A percentile compares a stretch with the other conserved stretches of the same genome.
phyloP scores from a whole-genome alignment of 2,888 invertebrate species.

The Stenolophus ochropezus region DNA sequence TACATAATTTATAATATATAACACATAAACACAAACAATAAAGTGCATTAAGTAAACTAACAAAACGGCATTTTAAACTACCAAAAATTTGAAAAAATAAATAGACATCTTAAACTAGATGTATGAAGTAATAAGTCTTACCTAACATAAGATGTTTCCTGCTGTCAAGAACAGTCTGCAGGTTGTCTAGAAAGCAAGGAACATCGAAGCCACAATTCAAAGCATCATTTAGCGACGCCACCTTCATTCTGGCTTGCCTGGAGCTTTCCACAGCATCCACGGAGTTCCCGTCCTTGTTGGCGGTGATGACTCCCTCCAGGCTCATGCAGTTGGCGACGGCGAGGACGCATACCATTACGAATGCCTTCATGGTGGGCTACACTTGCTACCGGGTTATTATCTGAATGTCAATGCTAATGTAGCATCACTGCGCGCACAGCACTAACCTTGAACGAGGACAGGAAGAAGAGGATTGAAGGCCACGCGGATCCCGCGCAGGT shows the following conservation, averaged over 20 bases:
- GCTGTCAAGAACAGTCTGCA: slow-evolving; percentile 65
- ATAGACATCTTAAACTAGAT: no score
- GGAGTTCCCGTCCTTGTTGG: neutral
- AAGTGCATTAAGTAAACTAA: no score
- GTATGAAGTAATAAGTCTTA: no score
- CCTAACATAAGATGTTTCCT: slow-evolving; percentile 66
- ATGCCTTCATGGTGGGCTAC: neutral
- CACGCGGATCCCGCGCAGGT: slow-evolving; percentile 26
- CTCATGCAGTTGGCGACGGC: neutral
- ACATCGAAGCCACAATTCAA: slow-evolving; percentile 62
- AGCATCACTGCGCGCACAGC: slow-evolving; percentile 22
- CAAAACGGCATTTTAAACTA: no score
- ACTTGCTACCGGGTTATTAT: neutral
- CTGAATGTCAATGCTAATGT: neutral
- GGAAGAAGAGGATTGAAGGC: slow-evolving; percentile 36
- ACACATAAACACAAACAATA: no score
- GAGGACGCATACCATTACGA: neutral
- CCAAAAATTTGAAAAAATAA: no score
- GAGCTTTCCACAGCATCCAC: neutral
- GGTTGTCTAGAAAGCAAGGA: slow-evolving; percentile 66
- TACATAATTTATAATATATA: no score
- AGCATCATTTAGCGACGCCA: slow-evolving; percentile 40
- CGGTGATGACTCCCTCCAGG: neutral
- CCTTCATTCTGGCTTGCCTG: slow-evolving; percentile 19
- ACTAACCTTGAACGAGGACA: slow-evolving; percentile 54